Conservation (phyloP, 2,888 invertebrate genomes). For the Hypena proboscidalis region DNA sequence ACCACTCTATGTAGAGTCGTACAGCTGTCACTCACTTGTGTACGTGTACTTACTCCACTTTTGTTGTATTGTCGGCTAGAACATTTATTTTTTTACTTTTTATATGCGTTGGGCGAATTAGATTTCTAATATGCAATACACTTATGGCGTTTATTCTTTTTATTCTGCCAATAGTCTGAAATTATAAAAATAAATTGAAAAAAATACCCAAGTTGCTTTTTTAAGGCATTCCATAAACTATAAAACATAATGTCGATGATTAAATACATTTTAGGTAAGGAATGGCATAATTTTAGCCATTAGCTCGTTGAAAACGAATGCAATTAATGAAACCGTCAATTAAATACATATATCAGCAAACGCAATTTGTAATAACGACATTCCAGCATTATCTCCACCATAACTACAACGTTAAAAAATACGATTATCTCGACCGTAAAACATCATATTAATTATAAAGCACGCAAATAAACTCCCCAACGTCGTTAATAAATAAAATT, state of each 20-base stretch:
- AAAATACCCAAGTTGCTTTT: too few species aligned
- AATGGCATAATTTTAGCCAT: too few species aligned
- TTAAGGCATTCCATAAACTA: too few species aligned
- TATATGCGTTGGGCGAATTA: slow-evolving; percentile 6
- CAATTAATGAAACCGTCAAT: slow-evolving; percentile 12
- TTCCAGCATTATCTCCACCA: slow-evolving; percentile 18
- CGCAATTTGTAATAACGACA: slow-evolving; percentile 25
- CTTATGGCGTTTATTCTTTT: too few species aligned
- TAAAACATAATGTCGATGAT: too few species aligned
- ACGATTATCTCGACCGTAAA: slow-evolving; percentile 34
- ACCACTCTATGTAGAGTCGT: slow-evolving; percentile 8
- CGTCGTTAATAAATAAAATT: slow-evolving; percentile 51
- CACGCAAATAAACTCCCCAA: slow-evolving; percentile 30
- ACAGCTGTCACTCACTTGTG: slow-evolving; percentile 13
- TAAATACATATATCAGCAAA: slow-evolving; percentile 17
- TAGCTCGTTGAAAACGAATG: not conserved
- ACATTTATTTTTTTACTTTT: slow-evolving; percentile 6
- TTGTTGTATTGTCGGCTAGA: slow-evolving; percentile 32
- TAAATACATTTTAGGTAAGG: too few species aligned
- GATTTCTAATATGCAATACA: too few species aligned
- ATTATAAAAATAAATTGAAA: too few species aligned
- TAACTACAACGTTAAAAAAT: slow-evolving; percentile 24
- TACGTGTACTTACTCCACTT: slow-evolving; percentile 20
- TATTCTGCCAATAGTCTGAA: too few species aligned
- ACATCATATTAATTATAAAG: slow-evolving; percentile 41